These are phyloP conservation scores for Ploceus nigricollis DNA, from an alignment of 2,113 vertebrate genomes.

Conservation along the genomic window DNA sequence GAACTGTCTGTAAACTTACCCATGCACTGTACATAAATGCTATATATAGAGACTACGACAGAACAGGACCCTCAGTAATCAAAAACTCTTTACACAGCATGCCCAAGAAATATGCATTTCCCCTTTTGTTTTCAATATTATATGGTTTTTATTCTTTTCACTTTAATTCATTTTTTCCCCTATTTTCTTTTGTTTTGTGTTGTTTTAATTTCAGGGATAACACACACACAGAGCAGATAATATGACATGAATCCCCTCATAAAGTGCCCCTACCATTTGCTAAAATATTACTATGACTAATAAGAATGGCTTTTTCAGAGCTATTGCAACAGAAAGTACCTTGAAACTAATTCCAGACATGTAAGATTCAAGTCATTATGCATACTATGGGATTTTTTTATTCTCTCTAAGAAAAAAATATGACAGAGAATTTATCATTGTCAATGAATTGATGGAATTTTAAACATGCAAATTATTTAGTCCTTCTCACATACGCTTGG, in stretches of 20 bases:
- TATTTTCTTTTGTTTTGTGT: rapidly evolving
- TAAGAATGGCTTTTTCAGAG: neutral
- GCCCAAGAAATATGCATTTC: neutral
- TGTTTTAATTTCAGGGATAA: neutral
- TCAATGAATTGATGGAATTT: neutral
- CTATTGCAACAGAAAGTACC: neutral
- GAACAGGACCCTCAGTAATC: neutral
- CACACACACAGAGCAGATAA: neutral
- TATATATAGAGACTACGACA: neutral
- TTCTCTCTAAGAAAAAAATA: neutral
- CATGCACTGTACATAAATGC: neutral
- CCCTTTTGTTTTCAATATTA: neutral
- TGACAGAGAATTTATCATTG: neutral
- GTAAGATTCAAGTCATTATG: neutral
- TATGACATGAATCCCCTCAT: neutral
- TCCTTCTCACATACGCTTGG: neutral
- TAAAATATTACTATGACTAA: neutral
- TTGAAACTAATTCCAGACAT: neutral
- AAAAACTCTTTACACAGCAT: neutral
- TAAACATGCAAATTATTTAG: neutral
- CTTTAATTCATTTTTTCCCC: neutral
- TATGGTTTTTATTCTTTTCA: neutral
- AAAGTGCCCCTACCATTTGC: neutral
- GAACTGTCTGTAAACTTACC: neutral
- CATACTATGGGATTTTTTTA: neutral